phyloP scores from a whole-genome alignment of 2,797 vertebrate genomes.

The Phrynocephalus forsythii region DNA sequence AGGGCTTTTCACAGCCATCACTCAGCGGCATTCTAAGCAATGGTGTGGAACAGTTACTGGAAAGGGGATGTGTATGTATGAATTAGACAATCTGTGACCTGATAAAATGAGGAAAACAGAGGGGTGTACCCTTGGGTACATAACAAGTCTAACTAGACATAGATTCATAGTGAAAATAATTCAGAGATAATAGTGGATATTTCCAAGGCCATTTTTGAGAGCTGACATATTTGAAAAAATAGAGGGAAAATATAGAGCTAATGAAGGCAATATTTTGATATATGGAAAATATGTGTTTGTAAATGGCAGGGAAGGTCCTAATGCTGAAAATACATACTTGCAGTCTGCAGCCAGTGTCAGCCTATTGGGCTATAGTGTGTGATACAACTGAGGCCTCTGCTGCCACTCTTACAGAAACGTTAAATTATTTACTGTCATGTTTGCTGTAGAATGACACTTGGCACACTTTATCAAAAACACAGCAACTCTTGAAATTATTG shows the following conservation, averaged over 20 bases:
- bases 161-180: not conserved
- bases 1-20: slow-evolving; percentile 48
- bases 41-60: slow-evolving; percentile 51
- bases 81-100: slow-evolving; percentile 41
- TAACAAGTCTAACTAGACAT: not conserved
- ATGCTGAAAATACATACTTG: not conserved
- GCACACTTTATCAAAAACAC: not conserved
- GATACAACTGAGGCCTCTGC: not conserved
- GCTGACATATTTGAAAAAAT: slow-evolving; percentile 30
- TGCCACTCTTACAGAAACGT: not conserved
- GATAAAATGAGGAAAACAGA: slow-evolving; percentile 19
- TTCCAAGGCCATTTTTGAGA: not conserved
- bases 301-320: not conserved
- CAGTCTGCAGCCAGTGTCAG: not conserved
- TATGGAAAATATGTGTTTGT: not conserved
- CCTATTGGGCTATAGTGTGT: not conserved
- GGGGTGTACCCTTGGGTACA: slow-evolving; percentile 3
- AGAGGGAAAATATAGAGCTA: not conserved
- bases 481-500: not conserved
- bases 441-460: not conserved
- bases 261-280: not conserved
- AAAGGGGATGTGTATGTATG: slow-evolving; percentile 40
- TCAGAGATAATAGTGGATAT: not conserved
- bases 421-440: not conserved
- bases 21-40: slow-evolving; percentile 47